Conservation (phyloP, 2,113 vertebrate species). For the Oreochromis aureus region DNA sequence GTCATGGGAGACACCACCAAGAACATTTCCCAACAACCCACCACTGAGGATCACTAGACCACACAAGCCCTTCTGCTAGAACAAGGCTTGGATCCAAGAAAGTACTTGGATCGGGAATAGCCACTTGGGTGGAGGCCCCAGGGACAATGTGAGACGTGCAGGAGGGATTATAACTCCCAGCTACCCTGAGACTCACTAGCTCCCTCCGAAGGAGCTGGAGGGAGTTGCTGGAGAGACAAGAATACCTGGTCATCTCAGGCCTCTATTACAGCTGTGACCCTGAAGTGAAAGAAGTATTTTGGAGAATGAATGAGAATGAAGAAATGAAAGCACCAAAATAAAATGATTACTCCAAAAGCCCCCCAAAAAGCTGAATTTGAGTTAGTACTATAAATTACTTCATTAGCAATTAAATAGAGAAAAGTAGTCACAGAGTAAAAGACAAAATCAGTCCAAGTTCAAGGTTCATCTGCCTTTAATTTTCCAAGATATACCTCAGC, state of each 20-base stretch:
- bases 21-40: background rate
- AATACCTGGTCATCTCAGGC: background rate
- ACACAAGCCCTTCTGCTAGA: background rate
- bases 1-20: background rate
- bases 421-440: background rate
- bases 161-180: background rate
- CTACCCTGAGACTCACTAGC: background rate
- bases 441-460: background rate
- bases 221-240: background rate
- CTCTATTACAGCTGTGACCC: background rate
- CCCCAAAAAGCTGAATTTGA: background rate
- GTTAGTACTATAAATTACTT: background rate
- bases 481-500: background rate
- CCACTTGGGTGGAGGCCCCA: background rate
- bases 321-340: background rate
- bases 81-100: background rate
- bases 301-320: background rate
- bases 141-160: background rate
- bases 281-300: background rate
- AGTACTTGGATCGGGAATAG: background rate
- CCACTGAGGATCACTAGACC: background rate
- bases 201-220: background rate
- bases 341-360: background rate
- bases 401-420: background rate
- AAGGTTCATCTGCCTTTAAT: background rate